Percentiles rank a stretch among this genome's conserved stretches.
Conservation (phyloP, 2,113 vertebrate species). For the Nipponia nippon region DNA sequence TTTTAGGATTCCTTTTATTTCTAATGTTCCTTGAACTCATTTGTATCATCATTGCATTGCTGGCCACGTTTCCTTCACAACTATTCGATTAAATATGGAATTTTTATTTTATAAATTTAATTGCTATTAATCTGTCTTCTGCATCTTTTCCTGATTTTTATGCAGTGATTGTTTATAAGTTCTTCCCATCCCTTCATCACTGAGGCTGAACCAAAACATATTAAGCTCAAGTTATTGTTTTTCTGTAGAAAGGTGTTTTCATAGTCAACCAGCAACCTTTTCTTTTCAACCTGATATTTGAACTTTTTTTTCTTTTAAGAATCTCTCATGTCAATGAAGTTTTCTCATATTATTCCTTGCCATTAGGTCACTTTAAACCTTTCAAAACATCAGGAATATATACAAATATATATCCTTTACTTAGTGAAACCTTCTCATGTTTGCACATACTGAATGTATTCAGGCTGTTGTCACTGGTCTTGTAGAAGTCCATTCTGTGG, state of each 20-base stretch:
- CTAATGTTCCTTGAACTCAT: neutral
- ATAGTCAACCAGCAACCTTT: neutral
- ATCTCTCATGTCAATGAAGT: neutral
- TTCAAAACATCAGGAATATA: neutral
- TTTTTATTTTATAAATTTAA: neutral
- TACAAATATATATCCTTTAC: neutral
- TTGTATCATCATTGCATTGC: neutral
- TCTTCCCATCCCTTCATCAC: neutral
- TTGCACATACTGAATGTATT: neutral
- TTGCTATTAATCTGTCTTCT: neutral
- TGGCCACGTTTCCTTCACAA: neutral
- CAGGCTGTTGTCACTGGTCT: neutral
- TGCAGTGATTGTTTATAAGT: neutral
- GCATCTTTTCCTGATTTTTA: neutral
- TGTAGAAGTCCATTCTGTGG: neutral
- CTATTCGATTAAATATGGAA: neutral
- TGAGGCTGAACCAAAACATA: neutral
- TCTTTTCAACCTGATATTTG: neutral
- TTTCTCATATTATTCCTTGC: neutral
- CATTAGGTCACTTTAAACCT: neutral
- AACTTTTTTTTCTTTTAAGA: neutral
- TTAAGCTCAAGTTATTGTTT: neutral
- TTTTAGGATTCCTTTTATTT: neutral
- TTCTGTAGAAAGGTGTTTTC: neutral
- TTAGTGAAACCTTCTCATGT: neutral